phyloP scores from a whole-genome alignment of 2,113 vertebrate genomes.

The Misgurnus anguillicaudatus region DNA sequence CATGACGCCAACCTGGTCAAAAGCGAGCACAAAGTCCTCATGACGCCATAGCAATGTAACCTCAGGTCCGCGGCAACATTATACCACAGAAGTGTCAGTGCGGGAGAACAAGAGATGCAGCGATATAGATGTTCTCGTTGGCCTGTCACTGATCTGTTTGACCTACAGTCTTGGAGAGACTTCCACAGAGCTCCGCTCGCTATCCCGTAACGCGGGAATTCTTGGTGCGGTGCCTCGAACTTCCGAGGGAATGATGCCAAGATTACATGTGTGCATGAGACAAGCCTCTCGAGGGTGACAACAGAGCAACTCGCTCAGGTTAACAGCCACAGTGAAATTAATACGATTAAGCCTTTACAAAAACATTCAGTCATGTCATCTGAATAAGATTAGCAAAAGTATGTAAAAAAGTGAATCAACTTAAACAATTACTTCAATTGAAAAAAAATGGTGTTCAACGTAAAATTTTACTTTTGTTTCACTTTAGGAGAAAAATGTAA shows the following conservation, averaged over 20 bases:
- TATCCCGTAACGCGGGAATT: constrained; percentile 65
- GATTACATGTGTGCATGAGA: constrained; percentile 60
- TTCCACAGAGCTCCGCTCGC: constrained; percentile 16
- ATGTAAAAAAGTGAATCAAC: no score
- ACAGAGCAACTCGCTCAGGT: constrained; percentile 13
- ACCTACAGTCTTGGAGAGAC: constrained; percentile 65
- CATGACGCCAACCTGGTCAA: constrained; percentile 2
- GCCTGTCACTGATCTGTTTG: constrained; percentile 68
- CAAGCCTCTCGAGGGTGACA: constrained; percentile 51
- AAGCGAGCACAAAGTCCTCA: constrained; percentile 47
- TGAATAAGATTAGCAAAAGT: no score
- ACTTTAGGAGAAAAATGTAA: no score
- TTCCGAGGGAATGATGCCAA: constrained; percentile 52
- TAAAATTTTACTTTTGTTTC: no score
- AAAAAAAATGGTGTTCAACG: no score
- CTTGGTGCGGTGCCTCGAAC: constrained; percentile 55
- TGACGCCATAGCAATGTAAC: constrained; percentile 54
- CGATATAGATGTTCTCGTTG: constrained; percentile 62
- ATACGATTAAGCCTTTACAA: no score
- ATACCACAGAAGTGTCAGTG: constrained; percentile 40
- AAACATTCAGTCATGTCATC: no score
- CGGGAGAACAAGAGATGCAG: constrained; percentile 22
- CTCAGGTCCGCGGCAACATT: constrained; percentile 59
- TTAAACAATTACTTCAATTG: no score
- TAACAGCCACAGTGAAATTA: not conserved